Conservation (phyloP, 2,888 invertebrate species). For the Mechanitis messenoides region DNA sequence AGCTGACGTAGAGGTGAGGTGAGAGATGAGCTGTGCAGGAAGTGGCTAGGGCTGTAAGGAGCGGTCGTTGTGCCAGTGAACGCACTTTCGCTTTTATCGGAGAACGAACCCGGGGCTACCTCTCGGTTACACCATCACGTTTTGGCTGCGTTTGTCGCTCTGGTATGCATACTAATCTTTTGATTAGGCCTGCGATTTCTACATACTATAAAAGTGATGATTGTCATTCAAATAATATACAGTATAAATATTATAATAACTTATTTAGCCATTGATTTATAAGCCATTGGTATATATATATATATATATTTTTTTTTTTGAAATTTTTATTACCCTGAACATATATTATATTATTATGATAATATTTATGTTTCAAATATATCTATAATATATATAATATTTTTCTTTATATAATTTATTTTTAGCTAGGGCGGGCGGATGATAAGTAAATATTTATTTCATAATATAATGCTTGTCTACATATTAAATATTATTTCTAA, state of each 20-base stretch:
- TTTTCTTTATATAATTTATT: no score
- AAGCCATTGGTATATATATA: no score
- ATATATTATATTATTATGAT: no score
- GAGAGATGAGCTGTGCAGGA: conserved; percentile 56
- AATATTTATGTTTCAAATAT: no score
- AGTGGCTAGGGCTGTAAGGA: conserved; percentile 52
- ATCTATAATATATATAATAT: no score
- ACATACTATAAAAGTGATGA: conserved; percentile 35
- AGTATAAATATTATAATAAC: no score
- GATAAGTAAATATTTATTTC: no score
- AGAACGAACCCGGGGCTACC: conserved; percentile 71
- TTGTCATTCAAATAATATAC: not conserved
- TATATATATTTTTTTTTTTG: no score
- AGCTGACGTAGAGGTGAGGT: conserved; percentile 41
- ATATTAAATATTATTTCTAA: not conserved
- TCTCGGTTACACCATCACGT: conserved; percentile 71
- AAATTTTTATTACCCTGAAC: no score
- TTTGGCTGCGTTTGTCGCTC: conserved; percentile 62
- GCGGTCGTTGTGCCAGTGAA: conserved; percentile 76
- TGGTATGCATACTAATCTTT: conserved; percentile 66
- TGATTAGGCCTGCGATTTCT: conserved; percentile 67
- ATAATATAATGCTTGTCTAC: no score
- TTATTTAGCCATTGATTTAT: no score
- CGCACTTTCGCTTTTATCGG: conserved; percentile 75
- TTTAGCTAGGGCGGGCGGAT: no score